Evolutionary conservation across 2,888 invertebrate species (phyloP), one percentile per base, ranked within the genome.

Genomic region (Drosophila monieri): DNA sequence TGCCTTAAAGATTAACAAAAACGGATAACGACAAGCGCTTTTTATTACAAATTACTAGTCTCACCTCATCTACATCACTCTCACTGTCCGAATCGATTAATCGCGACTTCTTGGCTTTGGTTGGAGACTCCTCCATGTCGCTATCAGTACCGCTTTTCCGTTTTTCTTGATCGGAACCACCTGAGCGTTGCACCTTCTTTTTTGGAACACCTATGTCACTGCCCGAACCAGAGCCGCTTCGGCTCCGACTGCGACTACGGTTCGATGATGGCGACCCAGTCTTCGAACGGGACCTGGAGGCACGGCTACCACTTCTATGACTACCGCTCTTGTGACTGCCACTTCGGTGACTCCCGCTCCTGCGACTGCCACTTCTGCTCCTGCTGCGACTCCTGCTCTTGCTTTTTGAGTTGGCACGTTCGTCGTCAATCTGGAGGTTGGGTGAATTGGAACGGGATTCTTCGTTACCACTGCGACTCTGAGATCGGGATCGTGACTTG

Each of bases 71-170:
- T 9, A 94, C 94, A 48, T 95, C 95, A 67, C 71, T 70, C n/a
- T 94, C 94, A 76, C 96, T 96, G 72, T 96, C 96, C 0, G 95
- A 94, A 80, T 95, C 95, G 6, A 95, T 93, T 1, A 95, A 81
- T 0, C 91, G 91, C 9, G 91, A 90, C 70, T 93, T 93, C 88
- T 93, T 94, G 8, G 93, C 91, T 75, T 94, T 94, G 70, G 73
- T 52, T 0, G 73, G 60, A 2, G 79, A 59, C 15, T 41, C 66
- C 9, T 73, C 77, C n/a, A 71, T 68, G 88, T 89, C 27, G 27
- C 76, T 79, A 1, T 68, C 77, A 53, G 91, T 84, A 48, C 91
- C 92, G 0, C 79, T 86, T 1, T 90, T 93, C 12, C 77, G 65
- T 5, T 88, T 81, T 44, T 78, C 88, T 1, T 54, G 56, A 3